A percentile compares a stretch with the other conserved stretches of the same genome.
Conservation (phyloP, 2,113 vertebrate genomes). For the Tenebrosternarchus preto region DNA sequence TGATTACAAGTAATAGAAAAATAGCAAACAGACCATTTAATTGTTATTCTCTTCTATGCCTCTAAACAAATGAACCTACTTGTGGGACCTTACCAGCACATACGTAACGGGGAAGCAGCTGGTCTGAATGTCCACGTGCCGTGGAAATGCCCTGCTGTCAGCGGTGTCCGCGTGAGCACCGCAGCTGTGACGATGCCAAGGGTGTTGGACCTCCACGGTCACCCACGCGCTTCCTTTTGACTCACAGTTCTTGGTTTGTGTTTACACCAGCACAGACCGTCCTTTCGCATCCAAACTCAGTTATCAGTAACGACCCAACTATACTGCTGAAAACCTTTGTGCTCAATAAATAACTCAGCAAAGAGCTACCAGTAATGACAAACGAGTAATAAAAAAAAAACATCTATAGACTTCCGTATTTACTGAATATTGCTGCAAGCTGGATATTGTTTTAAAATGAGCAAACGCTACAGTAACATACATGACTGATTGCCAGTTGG, state of each 20-base stretch:
- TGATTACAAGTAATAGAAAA: no score
- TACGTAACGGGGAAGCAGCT: not conserved
- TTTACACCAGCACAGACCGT: no score
- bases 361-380: no score
- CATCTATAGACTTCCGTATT: no score
- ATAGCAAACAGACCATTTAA: not conserved
- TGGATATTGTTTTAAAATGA: not conserved
- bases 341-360: no score
- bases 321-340: no score
- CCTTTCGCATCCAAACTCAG: no score
- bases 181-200: slow-evolving; percentile 20
- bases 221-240: no score
- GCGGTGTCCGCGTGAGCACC: not conserved
- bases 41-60: not conserved
- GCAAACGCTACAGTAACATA: not conserved
- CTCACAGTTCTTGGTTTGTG: no score
- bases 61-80: not conserved
- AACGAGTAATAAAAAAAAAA: no score
- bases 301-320: no score
- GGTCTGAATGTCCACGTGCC: slow-evolving; percentile 2
- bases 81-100: not conserved
- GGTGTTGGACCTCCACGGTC: not conserved
- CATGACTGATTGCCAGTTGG: not conserved
- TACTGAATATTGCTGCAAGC: no score
- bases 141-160: not conserved